Percentiles rank a stretch among this genome's conserved stretches.
Conservation (phyloP, 2,888 invertebrate genomes). For the Drosophila suboccidentalis region DNA sequence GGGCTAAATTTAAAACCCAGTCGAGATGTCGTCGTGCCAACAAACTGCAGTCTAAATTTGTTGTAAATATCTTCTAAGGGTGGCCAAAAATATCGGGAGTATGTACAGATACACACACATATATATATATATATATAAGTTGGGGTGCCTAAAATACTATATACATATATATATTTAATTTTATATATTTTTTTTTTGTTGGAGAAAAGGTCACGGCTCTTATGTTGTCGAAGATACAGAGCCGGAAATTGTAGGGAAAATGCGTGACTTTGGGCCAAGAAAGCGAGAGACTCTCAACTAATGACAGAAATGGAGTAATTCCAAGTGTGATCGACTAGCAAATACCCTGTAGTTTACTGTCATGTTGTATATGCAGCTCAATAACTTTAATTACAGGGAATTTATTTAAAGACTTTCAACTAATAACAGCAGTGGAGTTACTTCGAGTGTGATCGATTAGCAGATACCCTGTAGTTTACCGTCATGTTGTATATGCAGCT, state of each 20-base stretch:
- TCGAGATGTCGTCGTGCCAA: slow-evolving; percentile 51
- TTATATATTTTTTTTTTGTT: background rate
- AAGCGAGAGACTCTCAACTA: slow-evolving; percentile 1
- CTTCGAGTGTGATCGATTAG: no score
- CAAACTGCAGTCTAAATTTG: slow-evolving; percentile 61
- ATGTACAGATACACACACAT: background rate
- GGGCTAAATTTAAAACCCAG: slow-evolving; percentile 63
- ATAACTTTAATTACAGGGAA: no score
- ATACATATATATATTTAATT: slow-evolving; percentile 6
- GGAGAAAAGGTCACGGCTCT: slow-evolving; percentile 54
- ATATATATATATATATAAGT: slow-evolving; percentile 6
- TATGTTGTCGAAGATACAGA: slow-evolving; percentile 13
- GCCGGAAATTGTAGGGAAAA: slow-evolving; percentile 31
- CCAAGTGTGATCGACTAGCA: background rate
- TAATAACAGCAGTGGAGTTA: no score
- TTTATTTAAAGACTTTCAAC: no score
- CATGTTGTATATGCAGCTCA: no score
- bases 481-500: no score
- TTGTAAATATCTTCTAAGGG: slow-evolving; percentile 46
- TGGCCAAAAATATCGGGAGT: slow-evolving; percentile 56
- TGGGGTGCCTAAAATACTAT: slow-evolving; percentile 1
- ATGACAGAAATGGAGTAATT: background rate
- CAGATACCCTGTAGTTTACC: no score
- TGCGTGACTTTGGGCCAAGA: slow-evolving; percentile 29
- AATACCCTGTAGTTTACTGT: background rate